Evolutionary conservation across 2,797 vertebrate species (phyloP), one percentile per base, ranked within the genome.

Genomic region (Aulostomus chinensis): DNA sequence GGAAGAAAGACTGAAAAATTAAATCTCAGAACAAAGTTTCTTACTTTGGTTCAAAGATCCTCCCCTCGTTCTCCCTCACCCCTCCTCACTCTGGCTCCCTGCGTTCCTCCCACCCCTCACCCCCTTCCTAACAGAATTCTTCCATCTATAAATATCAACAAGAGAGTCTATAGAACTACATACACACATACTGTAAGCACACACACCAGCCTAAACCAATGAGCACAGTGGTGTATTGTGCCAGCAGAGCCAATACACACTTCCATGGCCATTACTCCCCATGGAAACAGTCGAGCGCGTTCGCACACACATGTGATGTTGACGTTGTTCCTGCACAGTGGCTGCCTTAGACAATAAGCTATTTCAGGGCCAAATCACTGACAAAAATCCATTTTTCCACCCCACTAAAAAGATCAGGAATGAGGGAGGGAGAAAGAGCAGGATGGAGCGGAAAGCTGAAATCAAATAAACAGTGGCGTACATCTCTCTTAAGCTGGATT

Each of bases 361-460:
- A 86, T 86, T 89, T 89, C 84, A 87, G 82, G 82, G 85, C 84
- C 86, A 88, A 88, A 84, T 87, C 71, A 5, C 82, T 87, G 84
- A 88, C 82, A 86, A 85, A 87, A 86, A 87, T 88, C 82, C 76
- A 85, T 85, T 86, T 87, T 87, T 87, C 86, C 83, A 87, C 84
- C 84, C 75, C 63, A 51, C 80, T 81, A 86, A 86, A 86, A 82
- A 86, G 74, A 86, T 82, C 73, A 78, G 66, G 64, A 83, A 66
- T 53, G 69, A 80, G 64, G 57, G 67, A 78, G 71, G 58, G 66
- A 82, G 71, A 77, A 34, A 45, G 54, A 73, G 72, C 62, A 17
- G 60, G 70, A 77, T 69, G 34, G 72, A 62, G 76, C 79, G 80
- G 61, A 76, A 78, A 83, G 78, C 77, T 75, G 61, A 81, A 83